Percentiles rank a stretch among this genome's conserved stretches.
Evolutionary conservation across 2,797 vertebrate genomes (phyloP).

Genomic region (Phaenicophaeus curvirostris): DNA sequence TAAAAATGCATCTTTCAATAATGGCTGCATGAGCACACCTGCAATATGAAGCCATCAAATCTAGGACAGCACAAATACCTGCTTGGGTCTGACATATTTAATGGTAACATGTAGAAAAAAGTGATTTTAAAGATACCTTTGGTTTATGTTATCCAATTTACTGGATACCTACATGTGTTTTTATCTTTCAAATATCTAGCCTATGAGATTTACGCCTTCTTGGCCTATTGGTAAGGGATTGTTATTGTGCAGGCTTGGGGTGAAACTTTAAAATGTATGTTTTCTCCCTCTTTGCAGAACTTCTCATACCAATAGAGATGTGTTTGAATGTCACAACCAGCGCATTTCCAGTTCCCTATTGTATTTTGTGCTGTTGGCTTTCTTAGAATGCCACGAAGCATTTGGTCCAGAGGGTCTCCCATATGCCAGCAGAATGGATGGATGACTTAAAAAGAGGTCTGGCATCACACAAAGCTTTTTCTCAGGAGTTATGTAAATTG

Average conservation of each 20-base stretch:
- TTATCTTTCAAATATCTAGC: not conserved
- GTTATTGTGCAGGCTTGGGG: not conserved
- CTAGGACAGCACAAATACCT: not conserved
- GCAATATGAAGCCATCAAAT: not conserved
- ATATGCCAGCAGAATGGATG: not conserved
- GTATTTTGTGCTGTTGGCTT: not conserved
- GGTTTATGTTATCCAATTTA: not conserved
- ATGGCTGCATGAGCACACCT: not conserved
- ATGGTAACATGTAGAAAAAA: not conserved
- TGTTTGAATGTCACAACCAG: not conserved
- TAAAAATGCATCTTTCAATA: not conserved
- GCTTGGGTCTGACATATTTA: not conserved
- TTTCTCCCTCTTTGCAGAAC: not conserved
- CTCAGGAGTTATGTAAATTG: not conserved
- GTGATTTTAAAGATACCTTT: not conserved
- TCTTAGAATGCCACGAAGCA: accelerated
- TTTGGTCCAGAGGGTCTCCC: not conserved
- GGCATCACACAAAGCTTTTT: not conserved
- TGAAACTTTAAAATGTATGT: not conserved
- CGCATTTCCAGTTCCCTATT: not conserved
- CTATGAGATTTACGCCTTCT: not conserved
- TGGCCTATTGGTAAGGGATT: not conserved
- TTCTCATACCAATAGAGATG: not conserved
- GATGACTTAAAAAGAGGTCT: not conserved
- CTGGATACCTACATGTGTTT: not conserved